These are phyloP conservation scores for Colostygia pectinataria DNA, from an alignment of 2,888 invertebrate genomes.

Conservation along the genomic window DNA sequence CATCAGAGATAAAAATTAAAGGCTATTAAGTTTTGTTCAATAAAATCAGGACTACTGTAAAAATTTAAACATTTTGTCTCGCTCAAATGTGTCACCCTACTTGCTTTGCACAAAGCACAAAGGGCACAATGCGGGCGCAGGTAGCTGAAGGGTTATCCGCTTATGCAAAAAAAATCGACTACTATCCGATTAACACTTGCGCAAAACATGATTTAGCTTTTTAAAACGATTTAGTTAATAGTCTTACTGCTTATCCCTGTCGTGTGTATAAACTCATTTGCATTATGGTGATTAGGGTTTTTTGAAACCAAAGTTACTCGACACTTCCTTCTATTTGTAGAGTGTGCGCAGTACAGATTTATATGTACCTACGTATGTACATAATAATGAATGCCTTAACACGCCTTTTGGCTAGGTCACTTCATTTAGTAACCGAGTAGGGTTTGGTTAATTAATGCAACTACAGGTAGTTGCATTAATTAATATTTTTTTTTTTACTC, in stretches of 20 bases:
- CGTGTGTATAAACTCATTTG: conserved; percentile 41
- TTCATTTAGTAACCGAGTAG: no score
- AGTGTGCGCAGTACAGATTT: not conserved
- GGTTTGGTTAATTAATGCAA: no score
- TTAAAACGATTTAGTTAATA: conserved; percentile 58
- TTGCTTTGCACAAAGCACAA: conserved; percentile 54
- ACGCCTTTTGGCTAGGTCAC: no score
- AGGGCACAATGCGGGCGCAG: conserved; percentile 64
- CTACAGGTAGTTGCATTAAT: no score
- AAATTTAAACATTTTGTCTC: no score
- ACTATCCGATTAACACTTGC: conserved; percentile 79
- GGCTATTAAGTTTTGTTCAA: no score
- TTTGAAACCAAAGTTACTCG: not conserved
- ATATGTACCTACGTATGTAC: no score
- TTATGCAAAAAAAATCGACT: conserved; percentile 76
- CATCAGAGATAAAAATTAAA: no score
- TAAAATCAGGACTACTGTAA: no score
- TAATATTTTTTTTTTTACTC: no score
- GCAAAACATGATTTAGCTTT: conserved; percentile 61
- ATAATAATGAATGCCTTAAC: not conserved
- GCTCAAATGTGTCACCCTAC: conserved; percentile 51
- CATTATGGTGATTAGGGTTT: conserved; percentile 20
- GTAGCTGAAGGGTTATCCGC: conserved; percentile 81
- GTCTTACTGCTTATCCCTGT: conserved; percentile 49
- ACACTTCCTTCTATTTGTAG: not conserved